Evolutionary conservation across 1,140 invertebrate species (phyloP).

Genomic region (Pectinophora gossypiella): DNA sequence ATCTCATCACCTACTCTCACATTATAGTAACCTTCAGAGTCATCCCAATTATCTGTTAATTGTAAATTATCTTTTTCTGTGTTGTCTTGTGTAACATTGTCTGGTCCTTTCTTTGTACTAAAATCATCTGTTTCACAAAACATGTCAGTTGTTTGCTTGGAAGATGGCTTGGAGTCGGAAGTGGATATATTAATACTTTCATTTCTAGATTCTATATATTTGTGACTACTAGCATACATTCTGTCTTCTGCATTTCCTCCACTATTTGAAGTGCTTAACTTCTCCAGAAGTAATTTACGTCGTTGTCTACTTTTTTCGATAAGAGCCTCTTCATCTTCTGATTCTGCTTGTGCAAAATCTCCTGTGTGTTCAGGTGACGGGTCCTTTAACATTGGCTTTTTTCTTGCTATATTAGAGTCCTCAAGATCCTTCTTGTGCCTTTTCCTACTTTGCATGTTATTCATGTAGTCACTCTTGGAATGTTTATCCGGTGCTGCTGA

Average conservation of each 20-base stretch:
- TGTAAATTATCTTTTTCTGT: constrained; percentile 88
- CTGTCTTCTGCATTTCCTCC: constrained; percentile 7
- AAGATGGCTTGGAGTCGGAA: constrained; percentile 5
- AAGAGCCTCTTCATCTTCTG: constrained; percentile 94
- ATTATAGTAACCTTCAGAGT: constrained; percentile 97
- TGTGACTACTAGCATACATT: neutral
- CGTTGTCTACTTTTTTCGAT: constrained; percentile 93
- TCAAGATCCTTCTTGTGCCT: neutral
- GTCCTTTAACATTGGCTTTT: neutral
- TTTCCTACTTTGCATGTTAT: neutral
- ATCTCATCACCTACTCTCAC: constrained; percentile 96
- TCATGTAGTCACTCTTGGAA: neutral
- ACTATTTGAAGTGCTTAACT: constrained; percentile 47
- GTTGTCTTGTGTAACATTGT: constrained; percentile 80
- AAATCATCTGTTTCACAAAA: constrained; percentile 65
- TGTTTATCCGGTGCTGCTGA: neutral
- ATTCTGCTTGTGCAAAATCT: constrained; percentile 36
- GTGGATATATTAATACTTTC: neutral
- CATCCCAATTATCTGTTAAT: constrained; percentile 98
- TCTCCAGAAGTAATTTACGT: constrained; percentile 90
- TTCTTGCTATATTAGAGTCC: neutral
- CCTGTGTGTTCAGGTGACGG: constrained; percentile 31
- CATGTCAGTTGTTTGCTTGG: constrained; percentile 53
- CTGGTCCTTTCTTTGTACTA: constrained; percentile 78
- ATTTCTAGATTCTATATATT: neutral